Evolutionary conservation across 2,888 invertebrate genomes (phyloP), one percentile per base, ranked within the genome.

Genomic region (Aelia acuminata): DNA sequence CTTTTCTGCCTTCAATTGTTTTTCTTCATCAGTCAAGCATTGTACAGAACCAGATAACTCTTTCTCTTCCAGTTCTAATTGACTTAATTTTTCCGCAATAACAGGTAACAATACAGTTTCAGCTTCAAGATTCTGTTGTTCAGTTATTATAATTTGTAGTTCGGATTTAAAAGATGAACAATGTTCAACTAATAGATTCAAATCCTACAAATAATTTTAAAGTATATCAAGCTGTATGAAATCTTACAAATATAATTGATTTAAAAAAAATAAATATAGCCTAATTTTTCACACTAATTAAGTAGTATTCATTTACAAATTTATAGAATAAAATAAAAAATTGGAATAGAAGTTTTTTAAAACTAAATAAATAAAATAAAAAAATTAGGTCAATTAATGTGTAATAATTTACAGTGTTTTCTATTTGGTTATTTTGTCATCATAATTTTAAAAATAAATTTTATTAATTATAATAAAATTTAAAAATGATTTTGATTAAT

Each of bases 41-140:
- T 80, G n/a, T 39, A 80, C n/a, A 80, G n/a, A 43, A 80, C n/a
- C 43, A 11, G n/a, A 80, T 80, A 80, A 43, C 15, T 43, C 80
- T 18, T 80, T 80, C 22, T 47, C 80, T 47, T 1, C 15, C 80
- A 80, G n/a, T 13, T 80, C 43, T 80, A 80, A 80, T 80, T 80
- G 80, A 13, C 43, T 80, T 35, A 80, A 80, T 47, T 80, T 39
- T n/a, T 47, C 80, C n/a, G n/a, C 43, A 80, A 80, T 43, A n/a
- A 43, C 43, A 4, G 80, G 80, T n/a, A 80, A 43, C 22, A 39
- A 43, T 43, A n/a, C 80, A n/a, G 22, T 43, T 80, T 80, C 80
- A 43, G 80, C 22, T 80, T 80, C 80, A 80, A 80, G 80, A 43
- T 80, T 80, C 43, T 80, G 43, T 80, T 80, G 80, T n/a, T 80